Conservation (phyloP, 2,888 invertebrate species). For the Stratiomys singularior region DNA sequence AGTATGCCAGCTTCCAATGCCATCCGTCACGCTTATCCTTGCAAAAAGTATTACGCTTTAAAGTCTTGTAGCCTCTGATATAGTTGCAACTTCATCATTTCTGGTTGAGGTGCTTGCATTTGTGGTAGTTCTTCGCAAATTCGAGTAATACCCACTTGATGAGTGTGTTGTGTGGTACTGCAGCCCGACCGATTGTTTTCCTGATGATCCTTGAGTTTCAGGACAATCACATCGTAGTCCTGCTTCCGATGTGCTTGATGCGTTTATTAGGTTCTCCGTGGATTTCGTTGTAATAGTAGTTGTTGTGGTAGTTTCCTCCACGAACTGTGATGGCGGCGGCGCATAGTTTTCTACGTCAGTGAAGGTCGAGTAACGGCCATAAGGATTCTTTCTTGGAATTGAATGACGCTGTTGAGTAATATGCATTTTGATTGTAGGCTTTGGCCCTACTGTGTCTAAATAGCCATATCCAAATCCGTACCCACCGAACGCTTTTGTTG, state of each 20-base stretch:
- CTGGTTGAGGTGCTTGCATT: conserved; percentile 59
- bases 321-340: conserved; percentile 65
- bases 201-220: conserved; percentile 57
- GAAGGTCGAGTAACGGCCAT: conserved; percentile 64
- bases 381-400: conserved; percentile 64
- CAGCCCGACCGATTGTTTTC: conserved; percentile 60
- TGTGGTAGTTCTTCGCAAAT: conserved; percentile 59
- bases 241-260: conserved; percentile 74
- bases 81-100: conserved; percentile 67
- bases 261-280: conserved; percentile 79
- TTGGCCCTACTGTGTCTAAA: conserved; percentile 72
- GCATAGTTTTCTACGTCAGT: conserved; percentile 65
- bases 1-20: background rate
- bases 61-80: conserved; percentile 77
- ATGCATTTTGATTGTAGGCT: conserved; percentile 65
- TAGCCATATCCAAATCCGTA: conserved; percentile 90
- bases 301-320: conserved; percentile 67
- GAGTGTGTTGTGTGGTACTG: conserved; percentile 28
- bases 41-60: conserved; percentile 61
- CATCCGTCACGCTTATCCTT: too few species aligned
- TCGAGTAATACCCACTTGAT: conserved; percentile 64
- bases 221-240: conserved; percentile 79
- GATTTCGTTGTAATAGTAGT: conserved; percentile 78
- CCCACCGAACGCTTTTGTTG: conserved; percentile 85
- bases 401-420: conserved; percentile 66